Evolutionary conservation across 2,888 invertebrate species (phyloP).

Genomic region (Campaea margaritaria): DNA sequence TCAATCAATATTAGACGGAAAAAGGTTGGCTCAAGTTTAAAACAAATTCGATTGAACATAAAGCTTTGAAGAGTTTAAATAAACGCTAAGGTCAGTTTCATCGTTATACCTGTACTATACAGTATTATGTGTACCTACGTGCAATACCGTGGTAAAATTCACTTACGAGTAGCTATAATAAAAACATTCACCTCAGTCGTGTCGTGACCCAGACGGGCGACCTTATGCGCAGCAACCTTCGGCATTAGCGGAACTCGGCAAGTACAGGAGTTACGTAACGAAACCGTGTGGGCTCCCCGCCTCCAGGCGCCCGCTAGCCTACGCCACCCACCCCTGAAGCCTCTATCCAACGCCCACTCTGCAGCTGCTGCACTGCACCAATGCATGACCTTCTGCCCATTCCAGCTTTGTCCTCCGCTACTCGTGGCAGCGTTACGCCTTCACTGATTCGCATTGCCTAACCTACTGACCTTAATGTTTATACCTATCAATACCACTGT

Average conservation of each 20-base stretch:
- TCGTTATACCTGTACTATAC: slow-evolving; percentile 4
- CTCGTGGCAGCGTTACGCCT: slow-evolving; percentile 35
- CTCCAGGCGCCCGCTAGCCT: slow-evolving; percentile 48
- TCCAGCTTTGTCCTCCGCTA: slow-evolving; percentile 46
- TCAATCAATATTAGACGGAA: not conserved
- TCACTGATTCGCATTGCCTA: slow-evolving; percentile 26
- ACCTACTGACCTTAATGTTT: slow-evolving; percentile 38
- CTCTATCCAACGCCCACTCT: slow-evolving; percentile 50
- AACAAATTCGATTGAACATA: not conserved
- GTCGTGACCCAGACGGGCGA: slow-evolving; percentile 69
- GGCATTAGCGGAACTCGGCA: slow-evolving; percentile 68
- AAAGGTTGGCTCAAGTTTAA: not conserved
- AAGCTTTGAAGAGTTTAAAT: not conserved
- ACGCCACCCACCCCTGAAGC: slow-evolving; percentile 51
- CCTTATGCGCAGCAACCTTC: slow-evolving; percentile 77
- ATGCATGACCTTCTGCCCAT: slow-evolving; percentile 68
- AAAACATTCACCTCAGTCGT: slow-evolving; percentile 44
- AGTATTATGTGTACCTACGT: no score
- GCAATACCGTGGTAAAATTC: slow-evolving; percentile 17
- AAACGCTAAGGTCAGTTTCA: slow-evolving; percentile 10
- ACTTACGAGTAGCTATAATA: slow-evolving; percentile 28
- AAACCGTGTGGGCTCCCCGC: slow-evolving; percentile 43
- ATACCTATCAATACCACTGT: not conserved
- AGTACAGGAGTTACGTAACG: slow-evolving; percentile 58
- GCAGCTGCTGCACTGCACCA: slow-evolving; percentile 70